phyloP scores from a whole-genome alignment of 2,113 vertebrate species.

The Rhegmatorhina hoffmannsi region DNA sequence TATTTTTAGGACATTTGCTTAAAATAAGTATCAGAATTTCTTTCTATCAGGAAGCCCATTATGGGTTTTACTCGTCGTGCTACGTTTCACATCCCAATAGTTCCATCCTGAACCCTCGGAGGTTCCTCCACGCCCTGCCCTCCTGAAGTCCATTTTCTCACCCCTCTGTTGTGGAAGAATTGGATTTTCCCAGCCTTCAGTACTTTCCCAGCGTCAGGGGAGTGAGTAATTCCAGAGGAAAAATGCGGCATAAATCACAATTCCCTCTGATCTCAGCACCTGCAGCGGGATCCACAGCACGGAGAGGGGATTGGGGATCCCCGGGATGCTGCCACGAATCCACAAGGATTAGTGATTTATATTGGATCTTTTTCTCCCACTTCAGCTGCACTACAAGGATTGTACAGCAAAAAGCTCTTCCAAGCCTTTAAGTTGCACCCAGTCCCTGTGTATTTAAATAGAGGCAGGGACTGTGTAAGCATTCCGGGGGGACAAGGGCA shows the following conservation, averaged over 20 bases:
- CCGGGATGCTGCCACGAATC: accelerated
- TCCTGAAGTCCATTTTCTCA: accelerated
- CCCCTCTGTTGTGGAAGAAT: neutral
- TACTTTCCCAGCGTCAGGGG: neutral
- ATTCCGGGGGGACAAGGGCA: neutral
- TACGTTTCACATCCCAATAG: neutral
- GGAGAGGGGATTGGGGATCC: accelerated
- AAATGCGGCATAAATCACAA: neutral
- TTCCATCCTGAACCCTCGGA: accelerated
- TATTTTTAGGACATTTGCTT: conserved; percentile 56
- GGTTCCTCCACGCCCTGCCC: accelerated
- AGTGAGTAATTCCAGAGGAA: neutral
- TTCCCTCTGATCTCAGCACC: accelerated
- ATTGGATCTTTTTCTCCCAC: neutral
- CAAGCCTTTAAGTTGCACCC: neutral
- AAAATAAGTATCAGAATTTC: neutral
- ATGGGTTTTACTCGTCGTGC: accelerated
- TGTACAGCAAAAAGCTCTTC: neutral
- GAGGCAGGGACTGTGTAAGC: neutral
- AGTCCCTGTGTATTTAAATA: neutral
- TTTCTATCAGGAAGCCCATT: neutral
- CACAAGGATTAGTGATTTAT: neutral
- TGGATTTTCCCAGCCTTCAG: neutral
- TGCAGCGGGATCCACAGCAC: neutral
- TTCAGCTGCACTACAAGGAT: neutral